Evolutionary conservation across 2,113 vertebrate genomes (phyloP).

Genomic region (Erinaceus europaeus): DNA sequence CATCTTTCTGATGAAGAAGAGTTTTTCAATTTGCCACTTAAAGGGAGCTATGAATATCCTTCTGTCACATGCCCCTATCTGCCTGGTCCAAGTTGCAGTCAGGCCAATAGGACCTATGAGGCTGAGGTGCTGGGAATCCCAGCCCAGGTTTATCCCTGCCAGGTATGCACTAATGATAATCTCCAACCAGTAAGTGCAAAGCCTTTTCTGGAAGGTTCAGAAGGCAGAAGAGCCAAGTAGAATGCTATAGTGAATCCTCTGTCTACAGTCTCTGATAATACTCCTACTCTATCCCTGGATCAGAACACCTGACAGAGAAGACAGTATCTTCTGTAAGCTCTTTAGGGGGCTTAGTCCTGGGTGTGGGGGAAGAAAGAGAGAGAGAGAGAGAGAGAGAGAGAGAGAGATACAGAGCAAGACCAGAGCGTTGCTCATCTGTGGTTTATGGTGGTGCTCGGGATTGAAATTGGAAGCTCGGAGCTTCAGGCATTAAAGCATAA

Average conservation of each 20-base stretch:
- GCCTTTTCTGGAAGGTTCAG: constrained; percentile 53
- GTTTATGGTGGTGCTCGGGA: not conserved
- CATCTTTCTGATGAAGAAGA: constrained; percentile 76
- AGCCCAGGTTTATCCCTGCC: constrained; percentile 32
- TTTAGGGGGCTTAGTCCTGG: not conserved
- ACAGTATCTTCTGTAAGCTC: not conserved
- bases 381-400: too few relatives aligned
- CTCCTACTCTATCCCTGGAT: constrained; percentile 36
- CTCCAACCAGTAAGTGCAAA: constrained; percentile 60
- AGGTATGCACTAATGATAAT: constrained; percentile 71
- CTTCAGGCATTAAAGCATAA: not conserved
- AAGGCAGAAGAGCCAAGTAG: constrained; percentile 69
- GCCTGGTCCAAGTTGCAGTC: constrained; percentile 67
- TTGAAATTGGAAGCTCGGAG: not conserved
- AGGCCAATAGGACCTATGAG: constrained; percentile 69
- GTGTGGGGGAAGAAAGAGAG: too few relatives aligned
- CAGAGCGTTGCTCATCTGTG: too few relatives aligned
- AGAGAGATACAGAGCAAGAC: too few relatives aligned
- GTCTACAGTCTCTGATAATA: not conserved
- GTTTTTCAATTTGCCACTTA: constrained; percentile 83
- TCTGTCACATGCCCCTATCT: constrained; percentile 77
- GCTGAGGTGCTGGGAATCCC: constrained; percentile 65
- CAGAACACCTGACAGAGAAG: constrained; percentile 14
- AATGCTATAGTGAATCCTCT: constrained; percentile 30
- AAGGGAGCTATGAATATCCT: constrained; percentile 81